phyloP scores from a whole-genome alignment of 2,113 vertebrate species.

The Actenoides hombroni region DNA sequence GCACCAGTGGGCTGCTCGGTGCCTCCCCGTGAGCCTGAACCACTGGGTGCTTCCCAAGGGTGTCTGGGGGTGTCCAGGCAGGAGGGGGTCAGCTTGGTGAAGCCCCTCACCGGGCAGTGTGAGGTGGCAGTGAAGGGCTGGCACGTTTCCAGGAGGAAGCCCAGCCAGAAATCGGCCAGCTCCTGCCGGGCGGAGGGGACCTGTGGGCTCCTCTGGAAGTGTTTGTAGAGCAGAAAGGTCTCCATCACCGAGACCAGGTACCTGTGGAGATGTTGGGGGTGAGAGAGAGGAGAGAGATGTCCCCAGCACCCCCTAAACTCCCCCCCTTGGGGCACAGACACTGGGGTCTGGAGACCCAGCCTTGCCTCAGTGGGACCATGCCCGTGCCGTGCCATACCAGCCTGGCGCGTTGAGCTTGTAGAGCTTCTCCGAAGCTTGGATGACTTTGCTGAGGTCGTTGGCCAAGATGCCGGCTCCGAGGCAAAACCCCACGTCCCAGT shows the following conservation, averaged over 20 bases:
- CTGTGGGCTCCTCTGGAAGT: constrained; percentile 75
- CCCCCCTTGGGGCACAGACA: background rate
- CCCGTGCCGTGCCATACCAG: constrained; percentile 74
- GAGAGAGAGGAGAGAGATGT: background rate
- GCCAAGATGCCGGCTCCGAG: constrained; percentile 86
- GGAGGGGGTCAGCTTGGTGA: fast-evolving
- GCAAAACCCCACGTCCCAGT: constrained; percentile 94
- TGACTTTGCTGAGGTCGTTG: constrained; percentile 83
- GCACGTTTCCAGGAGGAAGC: constrained; percentile 81
- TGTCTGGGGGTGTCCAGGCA: fast-evolving
- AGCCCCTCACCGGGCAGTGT: constrained; percentile 78
- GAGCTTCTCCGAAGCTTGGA: constrained; percentile 86
- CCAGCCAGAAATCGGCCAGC: constrained; percentile 86
- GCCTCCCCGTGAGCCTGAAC: background rate
- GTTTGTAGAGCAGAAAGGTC: constrained; percentile 86
- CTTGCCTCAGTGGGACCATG: fast-evolving
- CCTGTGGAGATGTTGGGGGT: constrained; percentile 60
- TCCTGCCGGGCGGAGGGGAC: constrained; percentile 71
- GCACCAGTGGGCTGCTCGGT: background rate
- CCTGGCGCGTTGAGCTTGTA: constrained; percentile 87
- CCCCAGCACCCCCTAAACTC: background rate
- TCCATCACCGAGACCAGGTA: constrained; percentile 89
- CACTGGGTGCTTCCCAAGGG: background rate
- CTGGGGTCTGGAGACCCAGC: fast-evolving
- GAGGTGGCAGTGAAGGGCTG: constrained; percentile 71